Evolutionary conservation across 2,113 vertebrate species (phyloP), one percentile per base, ranked within the genome.

Genomic region (Pluvialis apricaria): DNA sequence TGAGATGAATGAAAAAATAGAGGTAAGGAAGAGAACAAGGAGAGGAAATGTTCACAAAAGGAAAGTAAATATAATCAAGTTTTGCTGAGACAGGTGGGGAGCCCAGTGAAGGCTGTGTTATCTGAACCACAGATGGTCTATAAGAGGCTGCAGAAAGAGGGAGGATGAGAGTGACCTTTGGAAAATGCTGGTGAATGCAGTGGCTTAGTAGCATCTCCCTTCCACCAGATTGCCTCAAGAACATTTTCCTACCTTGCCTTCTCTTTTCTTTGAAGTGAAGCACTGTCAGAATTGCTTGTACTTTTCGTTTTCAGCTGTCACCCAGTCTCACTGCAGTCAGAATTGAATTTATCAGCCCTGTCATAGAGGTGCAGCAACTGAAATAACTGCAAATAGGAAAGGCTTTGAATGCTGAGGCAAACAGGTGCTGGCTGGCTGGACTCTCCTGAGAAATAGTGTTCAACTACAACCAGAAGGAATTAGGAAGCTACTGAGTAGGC

Each of bases 281-380:
- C 44, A 73, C 71, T 93, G 95, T 95, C 89, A 94, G 94, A 44
- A 82, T 55, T 10, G 3, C 84, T 97, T 83, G 92, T 88, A 86
- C 87, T 88, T 95, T 94, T 86, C 57, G 60, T 94, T 97, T 96
- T 83, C 90, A 83, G 79, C 88, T 93, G 88, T 97, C 96, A 96
- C 78, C 89, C 55, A 47, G 64, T 49, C 85, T 90, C 1, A 4
- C 66, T 85, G 77, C 91, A 90, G 71, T 75, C 89, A 90, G 79
- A 95, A 88, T 13, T 69, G 71, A 93, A 96, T 94, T 94, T 90
- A 90, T 95, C 92, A 88, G 68, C 64, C 49, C 52, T 84, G 82
- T 94, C 88, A 68, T 60, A 68, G 92, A 84, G 87, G 69, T 68
- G 52, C 82, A 90, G 84, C 58, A 81, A 49, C 51, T 47, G 64